A percentile compares a stretch with the other conserved stretches of the same genome.
Conservation (phyloP, 2,888 invertebrate species). For the Trypoxylon attenuatum region DNA sequence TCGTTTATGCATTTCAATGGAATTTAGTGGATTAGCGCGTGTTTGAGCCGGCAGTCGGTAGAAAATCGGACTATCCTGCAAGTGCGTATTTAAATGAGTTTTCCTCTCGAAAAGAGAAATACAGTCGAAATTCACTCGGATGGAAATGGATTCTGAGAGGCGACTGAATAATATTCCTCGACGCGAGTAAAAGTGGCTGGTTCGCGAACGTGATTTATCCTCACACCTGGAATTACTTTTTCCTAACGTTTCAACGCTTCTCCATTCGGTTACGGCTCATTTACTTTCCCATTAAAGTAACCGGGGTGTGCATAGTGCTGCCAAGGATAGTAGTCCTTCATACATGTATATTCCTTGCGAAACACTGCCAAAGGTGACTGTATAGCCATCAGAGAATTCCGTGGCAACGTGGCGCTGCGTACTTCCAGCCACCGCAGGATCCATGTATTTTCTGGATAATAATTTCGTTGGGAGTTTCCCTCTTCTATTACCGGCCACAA, state of each 20-base stretch:
- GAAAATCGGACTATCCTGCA: neutral
- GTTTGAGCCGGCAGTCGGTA: neutral
- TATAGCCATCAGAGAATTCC: constrained; percentile 2
- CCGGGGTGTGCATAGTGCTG: constrained; percentile 14
- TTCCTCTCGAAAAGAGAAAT: neutral
- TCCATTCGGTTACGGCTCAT: neutral
- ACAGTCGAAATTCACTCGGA: neutral
- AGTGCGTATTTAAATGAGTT: neutral
- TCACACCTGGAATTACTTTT: too few species aligned
- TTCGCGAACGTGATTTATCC: neutral
- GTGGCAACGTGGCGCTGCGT: constrained; percentile 5
- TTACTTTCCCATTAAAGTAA: neutral
- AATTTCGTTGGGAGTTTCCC: constrained; percentile 50
- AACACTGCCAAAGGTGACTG: neutral
- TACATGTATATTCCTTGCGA: constrained; percentile 6
- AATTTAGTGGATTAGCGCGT: neutral
- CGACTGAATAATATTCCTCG: too few species aligned
- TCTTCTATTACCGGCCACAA: constrained; percentile 57
- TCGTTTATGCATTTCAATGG: neutral
- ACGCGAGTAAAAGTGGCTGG: too few species aligned
- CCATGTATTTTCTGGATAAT: constrained; percentile 57
- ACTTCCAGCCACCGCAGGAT: constrained; percentile 1
- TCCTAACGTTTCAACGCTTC: neutral
- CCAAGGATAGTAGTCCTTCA: constrained; percentile 6
- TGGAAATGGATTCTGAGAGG: neutral